Conservation (phyloP, 2,888 invertebrate species). For the Limnephilus lunatus region DNA sequence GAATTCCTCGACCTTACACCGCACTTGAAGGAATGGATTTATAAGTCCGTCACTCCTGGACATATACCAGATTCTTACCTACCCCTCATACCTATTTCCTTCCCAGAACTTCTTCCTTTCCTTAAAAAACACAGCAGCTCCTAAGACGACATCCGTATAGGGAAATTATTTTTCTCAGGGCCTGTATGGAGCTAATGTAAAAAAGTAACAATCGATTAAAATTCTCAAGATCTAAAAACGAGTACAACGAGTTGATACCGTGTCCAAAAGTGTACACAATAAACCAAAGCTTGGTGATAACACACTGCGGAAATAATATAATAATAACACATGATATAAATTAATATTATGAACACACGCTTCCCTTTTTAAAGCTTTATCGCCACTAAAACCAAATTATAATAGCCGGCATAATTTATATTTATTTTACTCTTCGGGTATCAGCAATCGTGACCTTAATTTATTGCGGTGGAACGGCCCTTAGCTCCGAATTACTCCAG, state of each 20-base stretch:
- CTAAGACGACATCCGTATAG: too few species aligned
- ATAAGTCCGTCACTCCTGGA: too few species aligned
- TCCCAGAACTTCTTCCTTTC: too few species aligned
- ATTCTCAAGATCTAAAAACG: background rate
- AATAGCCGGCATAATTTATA: background rate
- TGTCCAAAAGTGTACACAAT: background rate
- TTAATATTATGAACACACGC: background rate
- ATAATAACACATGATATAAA: background rate
- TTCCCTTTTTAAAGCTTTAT: background rate
- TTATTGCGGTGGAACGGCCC: background rate
- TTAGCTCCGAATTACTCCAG: background rate
- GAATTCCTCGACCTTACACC: too few species aligned
- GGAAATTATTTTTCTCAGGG: too few species aligned
- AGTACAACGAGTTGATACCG: background rate
- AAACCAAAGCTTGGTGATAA: background rate
- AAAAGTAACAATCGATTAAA: too few species aligned
- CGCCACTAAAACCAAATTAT: background rate
- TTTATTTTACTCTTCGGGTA: background rate
- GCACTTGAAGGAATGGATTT: too few species aligned
- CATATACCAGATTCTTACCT: too few species aligned
- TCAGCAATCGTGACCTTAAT: conserved; percentile 2
- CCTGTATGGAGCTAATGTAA: too few species aligned
- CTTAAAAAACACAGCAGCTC: too few species aligned
- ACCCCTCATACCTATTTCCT: too few species aligned
- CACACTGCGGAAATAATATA: background rate